phyloP scores from a whole-genome alignment of 2,113 vertebrate species.

The Spea bombifrons region DNA sequence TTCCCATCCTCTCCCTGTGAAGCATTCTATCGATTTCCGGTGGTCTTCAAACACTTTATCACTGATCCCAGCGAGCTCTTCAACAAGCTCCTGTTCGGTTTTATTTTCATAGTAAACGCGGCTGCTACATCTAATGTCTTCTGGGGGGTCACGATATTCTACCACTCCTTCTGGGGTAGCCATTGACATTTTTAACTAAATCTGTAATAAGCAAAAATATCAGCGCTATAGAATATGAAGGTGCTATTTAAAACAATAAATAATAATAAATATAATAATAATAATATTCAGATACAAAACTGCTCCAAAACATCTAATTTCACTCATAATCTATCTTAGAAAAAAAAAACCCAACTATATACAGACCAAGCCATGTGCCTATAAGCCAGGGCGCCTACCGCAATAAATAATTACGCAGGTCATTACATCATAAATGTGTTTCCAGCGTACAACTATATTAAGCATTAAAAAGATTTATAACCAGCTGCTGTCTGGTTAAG shows the following conservation, averaged over 20 bases:
- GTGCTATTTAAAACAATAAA: no score
- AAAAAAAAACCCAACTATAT: no score
- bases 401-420: slow-evolving; percentile 32
- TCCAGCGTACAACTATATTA: background rate
- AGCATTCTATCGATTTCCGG: slow-evolving; percentile 52
- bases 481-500: no score
- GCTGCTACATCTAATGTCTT: slow-evolving; percentile 28
- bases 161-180: slow-evolving; percentile 31
- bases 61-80: slow-evolving; percentile 69
- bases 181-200: background rate
- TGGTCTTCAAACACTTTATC: slow-evolving; percentile 63
- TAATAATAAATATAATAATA: no score
- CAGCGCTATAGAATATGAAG: no score
- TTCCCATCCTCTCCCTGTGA: slow-evolving; percentile 68
- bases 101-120: slow-evolving; percentile 49
- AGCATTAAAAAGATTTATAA: no score
- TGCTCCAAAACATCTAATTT: no score
- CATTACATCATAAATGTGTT: background rate
- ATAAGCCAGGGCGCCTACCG: background rate
- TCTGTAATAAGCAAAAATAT: background rate
- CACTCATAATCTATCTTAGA: no score
- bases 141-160: slow-evolving; percentile 38
- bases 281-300: no score
- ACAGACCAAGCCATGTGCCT: no score
- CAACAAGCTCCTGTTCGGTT: slow-evolving; percentile 59